Evolutionary conservation across 2,113 vertebrate species (phyloP).

Genomic region (Phylloscopus whistleri): DNA sequence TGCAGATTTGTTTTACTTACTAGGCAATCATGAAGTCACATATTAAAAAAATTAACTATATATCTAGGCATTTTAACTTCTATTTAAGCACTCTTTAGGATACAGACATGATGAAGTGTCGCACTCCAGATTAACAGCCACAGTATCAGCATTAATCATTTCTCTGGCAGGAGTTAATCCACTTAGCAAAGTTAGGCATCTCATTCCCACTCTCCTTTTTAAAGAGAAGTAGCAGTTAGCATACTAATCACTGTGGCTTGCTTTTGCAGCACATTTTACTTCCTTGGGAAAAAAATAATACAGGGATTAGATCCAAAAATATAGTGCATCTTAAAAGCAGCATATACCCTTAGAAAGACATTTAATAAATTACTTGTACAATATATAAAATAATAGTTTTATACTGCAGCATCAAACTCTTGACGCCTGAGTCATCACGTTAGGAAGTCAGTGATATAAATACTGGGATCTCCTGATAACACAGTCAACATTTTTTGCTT

Average conservation of each 20-base stretch:
- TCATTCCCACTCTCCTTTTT: conserved; percentile 61
- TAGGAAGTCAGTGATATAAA: conserved; percentile 67
- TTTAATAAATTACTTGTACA: conserved; percentile 80
- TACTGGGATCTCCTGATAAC: conserved; percentile 57
- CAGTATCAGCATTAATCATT: conserved; percentile 1
- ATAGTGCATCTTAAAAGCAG: conserved; percentile 82
- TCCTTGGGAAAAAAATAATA: conserved; percentile 71
- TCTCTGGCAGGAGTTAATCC: conserved; percentile 41
- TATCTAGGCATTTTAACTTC: conserved; percentile 18
- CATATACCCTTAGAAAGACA: conserved; percentile 79
- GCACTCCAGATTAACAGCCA: conserved; percentile 28
- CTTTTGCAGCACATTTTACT: conserved; percentile 66
- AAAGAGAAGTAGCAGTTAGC: conserved; percentile 66
- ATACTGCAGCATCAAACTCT: conserved; percentile 76
- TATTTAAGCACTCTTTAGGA: conserved; percentile 28
- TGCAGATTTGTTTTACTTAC: conserved; percentile 40
- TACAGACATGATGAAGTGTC: background rate
- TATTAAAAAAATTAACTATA: conserved; percentile 7
- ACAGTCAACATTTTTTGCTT: conserved; percentile 41
- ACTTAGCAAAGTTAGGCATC: conserved; percentile 9
- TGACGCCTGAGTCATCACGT: conserved; percentile 74
- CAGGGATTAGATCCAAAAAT: conserved; percentile 78
- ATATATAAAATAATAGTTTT: conserved; percentile 74
- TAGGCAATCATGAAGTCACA: background rate
- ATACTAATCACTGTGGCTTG: conserved; percentile 66